These are phyloP conservation scores for Zaprionus inermis DNA, from an alignment of 1,140 invertebrate species.

Conservation along the genomic window DNA sequence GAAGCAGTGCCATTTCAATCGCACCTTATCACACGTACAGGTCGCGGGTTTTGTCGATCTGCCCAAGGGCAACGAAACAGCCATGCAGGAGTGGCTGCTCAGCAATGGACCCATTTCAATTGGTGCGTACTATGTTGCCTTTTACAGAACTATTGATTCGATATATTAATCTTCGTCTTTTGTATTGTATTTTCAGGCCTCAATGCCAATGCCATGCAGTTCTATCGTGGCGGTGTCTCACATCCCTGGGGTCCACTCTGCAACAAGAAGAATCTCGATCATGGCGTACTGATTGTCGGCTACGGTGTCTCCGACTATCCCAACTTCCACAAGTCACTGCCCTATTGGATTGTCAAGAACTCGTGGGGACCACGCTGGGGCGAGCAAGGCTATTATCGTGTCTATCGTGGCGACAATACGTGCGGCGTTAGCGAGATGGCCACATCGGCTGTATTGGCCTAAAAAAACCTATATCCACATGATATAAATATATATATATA, in stretches of 20 bases:
- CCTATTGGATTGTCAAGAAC: constrained; percentile 97
- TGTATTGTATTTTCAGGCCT: constrained; percentile 85
- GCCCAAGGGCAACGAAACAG: constrained; percentile 92
- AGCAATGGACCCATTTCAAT: constrained; percentile 98
- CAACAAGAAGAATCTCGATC: constrained; percentile 91
- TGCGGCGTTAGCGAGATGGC: constrained; percentile 97
- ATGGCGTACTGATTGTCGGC: constrained; percentile 97
- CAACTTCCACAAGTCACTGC: constrained; percentile 91
- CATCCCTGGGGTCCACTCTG: constrained; percentile 97
- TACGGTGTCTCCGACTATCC: constrained; percentile 93
- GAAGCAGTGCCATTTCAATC: constrained; percentile 93
- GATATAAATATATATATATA: constrained; percentile 13
- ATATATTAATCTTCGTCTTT: not conserved
- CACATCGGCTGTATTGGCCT: constrained; percentile 90
- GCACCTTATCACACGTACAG: constrained; percentile 88
- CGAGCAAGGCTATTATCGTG: constrained; percentile 96
- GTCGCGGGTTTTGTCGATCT: constrained; percentile 95
- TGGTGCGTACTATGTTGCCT: constrained; percentile 85
- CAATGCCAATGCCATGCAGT: constrained; percentile 99
- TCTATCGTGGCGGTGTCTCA: constrained; percentile 98
- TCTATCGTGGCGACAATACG: constrained; percentile 97
- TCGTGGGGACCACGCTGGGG: constrained; percentile 94
- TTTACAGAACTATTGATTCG: not conserved
- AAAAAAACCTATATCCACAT: constrained; percentile 23
- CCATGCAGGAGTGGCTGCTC: constrained; percentile 96